phyloP scores from a whole-genome alignment of 1,140 invertebrate genomes.

The Heliconius nattereri region DNA sequence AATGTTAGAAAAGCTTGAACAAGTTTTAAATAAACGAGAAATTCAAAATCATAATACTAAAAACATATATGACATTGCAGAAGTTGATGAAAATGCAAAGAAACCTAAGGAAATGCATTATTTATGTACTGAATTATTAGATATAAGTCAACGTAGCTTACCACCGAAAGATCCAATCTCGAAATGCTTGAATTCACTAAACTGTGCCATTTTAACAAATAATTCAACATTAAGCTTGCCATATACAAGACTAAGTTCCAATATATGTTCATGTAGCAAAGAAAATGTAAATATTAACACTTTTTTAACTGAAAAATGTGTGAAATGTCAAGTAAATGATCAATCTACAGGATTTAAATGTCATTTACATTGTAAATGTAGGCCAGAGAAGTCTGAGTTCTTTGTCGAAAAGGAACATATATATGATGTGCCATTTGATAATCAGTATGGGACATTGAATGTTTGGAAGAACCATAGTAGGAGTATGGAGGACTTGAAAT shows the following conservation, averaged over 20 bases:
- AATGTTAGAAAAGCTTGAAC: constrained; percentile 84
- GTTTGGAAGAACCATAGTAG: constrained; percentile 48
- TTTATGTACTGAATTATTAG: constrained; percentile 75
- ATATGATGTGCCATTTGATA: constrained; percentile 66
- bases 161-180: constrained; percentile 61
- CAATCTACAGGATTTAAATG: constrained; percentile 66
- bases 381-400: constrained; percentile 56
- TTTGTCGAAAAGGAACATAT: constrained; percentile 68
- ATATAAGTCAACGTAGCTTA: constrained; percentile 64
- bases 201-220: constrained; percentile 73
- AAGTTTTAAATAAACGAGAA: constrained; percentile 80
- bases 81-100: constrained; percentile 47
- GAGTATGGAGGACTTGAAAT: constrained; percentile 63
- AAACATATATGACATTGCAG: constrained; percentile 59
- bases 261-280: constrained; percentile 56
- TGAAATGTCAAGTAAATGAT: constrained; percentile 62
- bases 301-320: constrained; percentile 57
- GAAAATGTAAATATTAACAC: constrained; percentile 49
- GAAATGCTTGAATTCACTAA: constrained; percentile 82
- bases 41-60: constrained; percentile 46
- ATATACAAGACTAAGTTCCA: constrained; percentile 67
- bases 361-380: constrained; percentile 71
- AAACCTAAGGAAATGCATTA: constrained; percentile 78
- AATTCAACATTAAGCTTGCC: constrained; percentile 68
- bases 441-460: constrained; percentile 62